Percentiles rank a stretch among this genome's conserved stretches.
Evolutionary conservation across 2,113 vertebrate genomes (phyloP).

Genomic region (Cryptomyrus ogoouensis): DNA sequence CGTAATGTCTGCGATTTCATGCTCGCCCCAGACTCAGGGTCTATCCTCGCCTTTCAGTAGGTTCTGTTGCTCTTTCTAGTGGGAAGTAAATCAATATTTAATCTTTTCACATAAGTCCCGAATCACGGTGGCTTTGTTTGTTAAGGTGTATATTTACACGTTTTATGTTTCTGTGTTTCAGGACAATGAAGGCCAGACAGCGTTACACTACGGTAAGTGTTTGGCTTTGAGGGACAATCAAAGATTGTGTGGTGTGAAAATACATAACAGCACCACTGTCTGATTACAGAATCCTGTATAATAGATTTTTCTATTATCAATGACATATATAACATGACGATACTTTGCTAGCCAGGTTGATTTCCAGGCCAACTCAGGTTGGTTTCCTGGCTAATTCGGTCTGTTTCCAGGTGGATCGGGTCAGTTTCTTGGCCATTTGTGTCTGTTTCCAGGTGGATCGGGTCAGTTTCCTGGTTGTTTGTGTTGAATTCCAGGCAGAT

Average conservation of each 20-base stretch:
- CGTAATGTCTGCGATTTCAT: background rate
- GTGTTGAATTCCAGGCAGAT: background rate
- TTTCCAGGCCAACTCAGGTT: background rate
- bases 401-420: background rate
- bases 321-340: background rate
- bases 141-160: background rate
- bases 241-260: background rate
- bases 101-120: constrained; percentile 42
- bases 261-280: background rate
- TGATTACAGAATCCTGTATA: background rate
- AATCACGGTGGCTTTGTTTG: constrained; percentile 16
- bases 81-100: constrained; percentile 50
- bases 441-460: background rate
- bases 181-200: constrained; percentile 95
- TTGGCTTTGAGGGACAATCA: background rate
- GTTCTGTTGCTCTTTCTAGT: constrained; percentile 34
- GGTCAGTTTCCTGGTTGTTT: background rate
- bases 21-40: constrained; percentile 14
- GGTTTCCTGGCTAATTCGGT: no score
- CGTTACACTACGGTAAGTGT: constrained; percentile 92
- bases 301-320: background rate
- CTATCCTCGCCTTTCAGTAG: constrained; percentile 26
- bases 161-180: constrained; percentile 54
- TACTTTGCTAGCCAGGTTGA: background rate
- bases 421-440: no score